Evolutionary conservation across 2,797 vertebrate species (phyloP).

Genomic region (Esox lucius): DNA sequence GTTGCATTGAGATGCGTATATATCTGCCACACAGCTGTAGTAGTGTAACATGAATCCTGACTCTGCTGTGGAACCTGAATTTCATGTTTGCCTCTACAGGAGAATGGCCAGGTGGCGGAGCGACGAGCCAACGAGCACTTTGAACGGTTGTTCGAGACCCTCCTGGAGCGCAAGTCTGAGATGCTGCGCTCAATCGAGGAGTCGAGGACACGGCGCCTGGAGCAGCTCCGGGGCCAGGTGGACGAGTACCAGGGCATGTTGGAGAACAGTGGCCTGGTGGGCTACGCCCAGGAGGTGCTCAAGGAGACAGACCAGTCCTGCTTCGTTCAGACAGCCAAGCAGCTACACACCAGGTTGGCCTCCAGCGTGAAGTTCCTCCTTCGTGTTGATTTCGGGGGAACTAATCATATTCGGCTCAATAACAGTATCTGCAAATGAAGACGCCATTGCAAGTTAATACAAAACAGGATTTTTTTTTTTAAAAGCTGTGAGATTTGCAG

Average conservation of each 20-base stretch:
- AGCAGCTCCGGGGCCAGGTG: slow-evolving; percentile 83
- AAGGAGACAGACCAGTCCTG: slow-evolving; percentile 97
- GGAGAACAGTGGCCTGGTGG: slow-evolving; percentile 95
- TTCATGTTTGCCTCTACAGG: slow-evolving; percentile 43
- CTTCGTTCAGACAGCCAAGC: slow-evolving; percentile 97
- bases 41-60: too few species aligned
- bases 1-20: neutral
- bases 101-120: slow-evolving; percentile 87
- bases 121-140: slow-evolving; percentile 84
- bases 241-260: slow-evolving; percentile 96
- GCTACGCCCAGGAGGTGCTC: slow-evolving; percentile 96
- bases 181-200: slow-evolving; percentile 86
- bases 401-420: neutral
- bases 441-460: too few species aligned
- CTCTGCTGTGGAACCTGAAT: neutral
- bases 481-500: too few species aligned
- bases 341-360: slow-evolving; percentile 89
- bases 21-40: too few species aligned
- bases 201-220: slow-evolving; percentile 81
- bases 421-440: too few species aligned
- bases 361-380: neutral
- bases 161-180: slow-evolving; percentile 86
- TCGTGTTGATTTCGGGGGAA: neutral
- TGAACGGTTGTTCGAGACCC: slow-evolving; percentile 84
- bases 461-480: too few species aligned